Percentiles rank a stretch among this genome's conserved stretches.
Evolutionary conservation across 2,888 invertebrate species (phyloP).

Genomic region (Dioctria rufipes): DNA sequence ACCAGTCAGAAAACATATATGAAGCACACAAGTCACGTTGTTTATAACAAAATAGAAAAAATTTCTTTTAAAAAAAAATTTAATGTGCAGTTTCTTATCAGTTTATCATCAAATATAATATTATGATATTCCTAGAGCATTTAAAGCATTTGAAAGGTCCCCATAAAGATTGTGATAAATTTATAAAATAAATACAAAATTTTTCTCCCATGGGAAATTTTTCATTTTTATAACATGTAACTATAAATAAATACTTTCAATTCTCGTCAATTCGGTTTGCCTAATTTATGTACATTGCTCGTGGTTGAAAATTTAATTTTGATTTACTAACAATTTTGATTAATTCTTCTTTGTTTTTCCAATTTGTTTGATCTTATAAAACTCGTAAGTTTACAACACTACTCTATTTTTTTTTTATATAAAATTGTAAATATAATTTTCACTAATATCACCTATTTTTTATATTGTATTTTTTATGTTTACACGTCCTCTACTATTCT

Average conservation of each 20-base stretch:
- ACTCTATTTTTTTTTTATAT: conserved; percentile 39
- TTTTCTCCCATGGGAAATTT: conserved; percentile 27
- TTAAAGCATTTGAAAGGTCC: conserved; percentile 41
- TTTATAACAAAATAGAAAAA: no score
- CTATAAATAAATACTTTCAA: conserved; percentile 48
- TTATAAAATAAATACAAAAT: conserved; percentile 40
- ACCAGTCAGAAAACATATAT: no score
- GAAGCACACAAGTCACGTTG: no score
- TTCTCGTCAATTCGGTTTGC: conserved; percentile 35
- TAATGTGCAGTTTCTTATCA: no score
- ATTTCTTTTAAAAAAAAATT: no score
- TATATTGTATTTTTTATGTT: conserved; percentile 48
- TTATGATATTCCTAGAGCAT: conserved; percentile 19
- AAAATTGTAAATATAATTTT: conserved; percentile 57
- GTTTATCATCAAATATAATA: conserved; percentile 18
- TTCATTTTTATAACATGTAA: conserved; percentile 45
- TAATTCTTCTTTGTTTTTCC: conserved; percentile 28
- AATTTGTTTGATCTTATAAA: conserved; percentile 22
- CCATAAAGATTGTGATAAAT: conserved; percentile 34
- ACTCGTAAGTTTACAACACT: conserved; percentile 31
- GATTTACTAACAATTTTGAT: conserved; percentile 48
- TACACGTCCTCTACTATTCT: conserved; percentile 6
- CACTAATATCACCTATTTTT: conserved; percentile 56
- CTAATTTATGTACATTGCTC: conserved; percentile 42
- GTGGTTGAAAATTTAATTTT: conserved; percentile 43